phyloP scores from a whole-genome alignment of 2,888 invertebrate genomes.

The Zaprionus lineosus region DNA sequence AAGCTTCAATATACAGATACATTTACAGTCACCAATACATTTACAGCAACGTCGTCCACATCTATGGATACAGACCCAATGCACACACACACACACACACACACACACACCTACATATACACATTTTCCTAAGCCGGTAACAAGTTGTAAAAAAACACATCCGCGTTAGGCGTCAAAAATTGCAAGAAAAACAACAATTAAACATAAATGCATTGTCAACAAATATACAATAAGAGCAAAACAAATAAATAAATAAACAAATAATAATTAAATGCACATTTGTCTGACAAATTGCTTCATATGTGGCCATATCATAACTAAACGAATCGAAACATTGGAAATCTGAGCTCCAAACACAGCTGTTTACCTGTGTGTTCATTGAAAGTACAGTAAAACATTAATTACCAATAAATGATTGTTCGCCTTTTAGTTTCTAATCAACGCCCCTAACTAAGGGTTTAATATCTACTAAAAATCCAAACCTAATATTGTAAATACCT shows the following conservation, averaged over 20 bases:
- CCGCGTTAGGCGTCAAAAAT: slow-evolving; percentile 53
- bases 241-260: slow-evolving; percentile 33
- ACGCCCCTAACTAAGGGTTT: too few species aligned
- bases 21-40: background rate
- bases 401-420: too few species aligned
- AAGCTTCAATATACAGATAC: background rate
- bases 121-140: slow-evolving; percentile 40
- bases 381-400: too few species aligned
- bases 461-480: too few species aligned
- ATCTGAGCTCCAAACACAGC: too few species aligned
- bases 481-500: too few species aligned
- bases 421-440: too few species aligned
- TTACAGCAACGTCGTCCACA: too few species aligned
- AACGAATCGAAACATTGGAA: slow-evolving; percentile 17
- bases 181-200: slow-evolving; percentile 19
- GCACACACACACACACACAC: background rate
- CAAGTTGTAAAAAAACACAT: slow-evolving; percentile 63
- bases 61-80: too few species aligned
- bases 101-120: background rate
- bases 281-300: slow-evolving; percentile 56
- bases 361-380: too few species aligned
- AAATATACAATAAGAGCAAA: slow-evolving; percentile 32
- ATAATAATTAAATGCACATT: slow-evolving; percentile 62
- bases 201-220: slow-evolving; percentile 21
- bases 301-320: slow-evolving; percentile 21